A percentile compares a stretch with the other conserved stretches of the same genome.
phyloP scores from a whole-genome alignment of 2,888 invertebrate genomes.

The Phyllotreta cruciferae region DNA sequence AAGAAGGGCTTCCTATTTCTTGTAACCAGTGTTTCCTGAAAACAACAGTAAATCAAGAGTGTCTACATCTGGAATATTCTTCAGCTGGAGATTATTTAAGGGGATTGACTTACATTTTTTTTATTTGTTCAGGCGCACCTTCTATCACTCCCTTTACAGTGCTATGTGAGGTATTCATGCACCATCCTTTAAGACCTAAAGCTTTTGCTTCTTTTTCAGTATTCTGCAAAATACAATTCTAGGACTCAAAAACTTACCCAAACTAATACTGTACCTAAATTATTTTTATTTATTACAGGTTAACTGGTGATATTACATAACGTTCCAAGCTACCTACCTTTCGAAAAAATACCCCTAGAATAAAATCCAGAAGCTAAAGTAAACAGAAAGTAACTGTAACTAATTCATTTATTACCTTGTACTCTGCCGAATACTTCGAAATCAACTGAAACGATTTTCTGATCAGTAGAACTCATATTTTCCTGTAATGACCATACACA shows the following conservation, averaged over 20 bases:
- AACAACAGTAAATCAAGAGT: constrained; percentile 22
- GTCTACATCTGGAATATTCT: too few species aligned
- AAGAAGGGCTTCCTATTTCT: constrained; percentile 76
- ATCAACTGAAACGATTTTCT: constrained; percentile 57
- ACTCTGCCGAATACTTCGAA: constrained; percentile 70
- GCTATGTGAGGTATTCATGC: constrained; percentile 72
- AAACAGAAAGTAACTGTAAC: constrained; percentile 11
- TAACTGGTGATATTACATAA: constrained; percentile 1
- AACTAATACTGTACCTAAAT: constrained; percentile 1
- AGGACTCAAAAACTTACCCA: neutral
- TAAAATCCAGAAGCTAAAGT: constrained; percentile 1
- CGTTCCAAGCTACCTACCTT: constrained; percentile 59
- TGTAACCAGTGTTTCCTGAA: constrained; percentile 68
- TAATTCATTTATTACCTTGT: constrained; percentile 60
- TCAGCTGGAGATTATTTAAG: neutral
- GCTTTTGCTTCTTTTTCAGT: constrained; percentile 71
- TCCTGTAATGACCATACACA: neutral
- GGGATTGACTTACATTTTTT: constrained; percentile 67
- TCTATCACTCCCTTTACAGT: constrained; percentile 74
- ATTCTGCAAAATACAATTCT: constrained; percentile 61
- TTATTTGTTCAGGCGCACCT: constrained; percentile 67
- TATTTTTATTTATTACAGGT: neutral
- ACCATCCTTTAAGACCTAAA: constrained; percentile 74
- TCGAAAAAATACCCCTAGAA: constrained; percentile 67
- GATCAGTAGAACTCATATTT: constrained; percentile 36